Evolutionary conservation across 2,888 invertebrate genomes (phyloP).

Genomic region (Zygaena filipendulae): DNA sequence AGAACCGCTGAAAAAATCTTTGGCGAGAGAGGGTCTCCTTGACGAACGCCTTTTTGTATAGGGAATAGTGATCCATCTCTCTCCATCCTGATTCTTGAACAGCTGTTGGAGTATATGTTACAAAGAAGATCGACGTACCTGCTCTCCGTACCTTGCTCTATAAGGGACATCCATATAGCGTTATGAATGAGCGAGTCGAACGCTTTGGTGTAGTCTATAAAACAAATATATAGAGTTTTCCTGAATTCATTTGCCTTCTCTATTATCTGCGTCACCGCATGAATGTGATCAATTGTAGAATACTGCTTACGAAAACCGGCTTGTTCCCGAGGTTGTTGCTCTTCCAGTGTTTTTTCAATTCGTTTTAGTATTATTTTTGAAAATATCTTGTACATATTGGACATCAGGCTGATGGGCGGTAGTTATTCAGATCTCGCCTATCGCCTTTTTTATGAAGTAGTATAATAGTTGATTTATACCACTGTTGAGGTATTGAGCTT

Average conservation of each 20-base stretch:
- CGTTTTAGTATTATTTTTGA: slow-evolving; percentile 9
- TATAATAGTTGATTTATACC: slow-evolving; percentile 10
- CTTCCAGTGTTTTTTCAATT: slow-evolving; percentile 16
- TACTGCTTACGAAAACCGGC: slow-evolving; percentile 11
- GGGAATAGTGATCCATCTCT: too few relatives aligned
- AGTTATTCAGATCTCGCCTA: slow-evolving; percentile 5
- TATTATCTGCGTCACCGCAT: slow-evolving; percentile 8
- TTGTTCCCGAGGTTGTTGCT: slow-evolving; percentile 16
- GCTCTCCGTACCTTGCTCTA: slow-evolving; percentile 16
- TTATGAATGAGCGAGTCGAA: slow-evolving; percentile 16
- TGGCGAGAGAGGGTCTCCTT: too few relatives aligned
- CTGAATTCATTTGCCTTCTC: slow-evolving; percentile 11
- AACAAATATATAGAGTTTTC: slow-evolving; percentile 12
- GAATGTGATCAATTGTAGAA: slow-evolving; percentile 11
- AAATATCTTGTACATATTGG: slow-evolving; percentile 9
- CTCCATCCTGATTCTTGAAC: too few relatives aligned
- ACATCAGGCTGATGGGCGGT: slow-evolving; percentile 11
- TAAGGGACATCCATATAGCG: slow-evolving; percentile 13
- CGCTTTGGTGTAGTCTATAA: slow-evolving; percentile 18
- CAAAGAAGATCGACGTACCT: slow-evolving; percentile 17
- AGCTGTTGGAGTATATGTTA: slow-evolving; percentile 14
- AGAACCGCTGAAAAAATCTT: too few relatives aligned
- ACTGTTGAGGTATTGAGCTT: slow-evolving; percentile 7
- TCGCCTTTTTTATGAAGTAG: slow-evolving; percentile 10
- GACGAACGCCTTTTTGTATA: too few relatives aligned